Evolutionary conservation across 2,113 vertebrate species (phyloP).

Genomic region (Pluvialis apricaria): DNA sequence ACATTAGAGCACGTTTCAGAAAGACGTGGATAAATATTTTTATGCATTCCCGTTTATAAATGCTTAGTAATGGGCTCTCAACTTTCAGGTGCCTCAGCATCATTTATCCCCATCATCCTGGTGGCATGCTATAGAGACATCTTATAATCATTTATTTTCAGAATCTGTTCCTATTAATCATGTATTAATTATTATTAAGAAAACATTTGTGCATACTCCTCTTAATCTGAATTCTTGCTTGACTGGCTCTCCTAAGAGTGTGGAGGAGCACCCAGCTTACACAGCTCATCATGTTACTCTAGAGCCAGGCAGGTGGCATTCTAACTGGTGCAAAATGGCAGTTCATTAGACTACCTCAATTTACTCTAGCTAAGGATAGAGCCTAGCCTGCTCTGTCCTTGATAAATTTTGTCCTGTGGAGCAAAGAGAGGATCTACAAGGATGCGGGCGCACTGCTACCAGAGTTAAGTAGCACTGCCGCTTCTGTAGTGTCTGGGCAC

Average conservation of each 20-base stretch:
- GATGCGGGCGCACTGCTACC: not conserved
- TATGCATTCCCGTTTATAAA: slow-evolving; percentile 56
- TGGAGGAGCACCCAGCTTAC: not conserved
- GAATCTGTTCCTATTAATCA: slow-evolving; percentile 63
- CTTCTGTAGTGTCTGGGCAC: not conserved
- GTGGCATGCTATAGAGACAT: slow-evolving; percentile 30
- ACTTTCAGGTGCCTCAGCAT: slow-evolving; percentile 49
- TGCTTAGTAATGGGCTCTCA: slow-evolving; percentile 65
- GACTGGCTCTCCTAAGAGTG: not conserved
- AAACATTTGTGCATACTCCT: slow-evolving; percentile 59
- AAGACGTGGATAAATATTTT: slow-evolving; percentile 68
- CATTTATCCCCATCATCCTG: slow-evolving; percentile 56
- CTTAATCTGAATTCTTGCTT: slow-evolving; percentile 24
- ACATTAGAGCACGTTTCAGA: slow-evolving; percentile 44
- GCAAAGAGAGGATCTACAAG: not conserved
- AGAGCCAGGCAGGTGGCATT: not conserved
- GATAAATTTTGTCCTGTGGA: not conserved
- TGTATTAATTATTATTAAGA: slow-evolving; percentile 64
- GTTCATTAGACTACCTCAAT: not conserved
- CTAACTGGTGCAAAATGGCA: not conserved
- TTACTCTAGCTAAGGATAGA: not conserved
- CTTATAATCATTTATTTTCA: slow-evolving; percentile 55
- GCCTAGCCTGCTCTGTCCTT: not conserved
- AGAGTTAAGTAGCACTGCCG: accelerated
- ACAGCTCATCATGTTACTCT: not conserved